Conservation (phyloP, 2,113 vertebrate genomes). For the Vulpes vulpes region DNA sequence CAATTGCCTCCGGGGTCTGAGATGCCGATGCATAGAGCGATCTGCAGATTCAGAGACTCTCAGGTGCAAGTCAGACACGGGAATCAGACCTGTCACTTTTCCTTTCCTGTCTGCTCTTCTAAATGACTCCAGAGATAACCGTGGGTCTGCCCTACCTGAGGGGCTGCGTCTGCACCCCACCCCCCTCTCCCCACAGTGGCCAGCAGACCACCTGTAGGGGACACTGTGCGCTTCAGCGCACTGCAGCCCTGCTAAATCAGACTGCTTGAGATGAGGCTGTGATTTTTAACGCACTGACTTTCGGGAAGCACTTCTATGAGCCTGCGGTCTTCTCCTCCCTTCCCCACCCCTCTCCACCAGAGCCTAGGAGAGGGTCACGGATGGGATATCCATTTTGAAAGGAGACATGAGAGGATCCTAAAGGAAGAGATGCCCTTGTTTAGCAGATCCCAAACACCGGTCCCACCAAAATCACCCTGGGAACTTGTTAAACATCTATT, state of each 20-base stretch:
- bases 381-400: background rate
- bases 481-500: background rate
- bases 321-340: background rate
- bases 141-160: background rate
- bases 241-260: background rate
- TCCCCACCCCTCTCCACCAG: background rate
- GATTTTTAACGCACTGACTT: background rate
- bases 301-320: background rate
- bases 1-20: background rate
- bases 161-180: background rate
- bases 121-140: background rate
- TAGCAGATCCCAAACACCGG: background rate
- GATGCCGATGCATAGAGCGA: background rate
- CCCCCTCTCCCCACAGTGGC: too few species aligned
- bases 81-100: background rate
- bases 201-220: background rate
- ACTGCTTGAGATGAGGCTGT: background rate
- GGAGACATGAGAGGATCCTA: background rate
- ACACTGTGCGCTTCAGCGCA: background rate
- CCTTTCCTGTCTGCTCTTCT: background rate
- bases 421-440: background rate
- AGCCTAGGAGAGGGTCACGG: background rate
- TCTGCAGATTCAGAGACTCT: background rate
- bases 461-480: background rate
- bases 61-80: background rate